Base-by-base conservation (phyloP, 1,140 invertebrate species). In the Brachystomella parvula region DNA sequence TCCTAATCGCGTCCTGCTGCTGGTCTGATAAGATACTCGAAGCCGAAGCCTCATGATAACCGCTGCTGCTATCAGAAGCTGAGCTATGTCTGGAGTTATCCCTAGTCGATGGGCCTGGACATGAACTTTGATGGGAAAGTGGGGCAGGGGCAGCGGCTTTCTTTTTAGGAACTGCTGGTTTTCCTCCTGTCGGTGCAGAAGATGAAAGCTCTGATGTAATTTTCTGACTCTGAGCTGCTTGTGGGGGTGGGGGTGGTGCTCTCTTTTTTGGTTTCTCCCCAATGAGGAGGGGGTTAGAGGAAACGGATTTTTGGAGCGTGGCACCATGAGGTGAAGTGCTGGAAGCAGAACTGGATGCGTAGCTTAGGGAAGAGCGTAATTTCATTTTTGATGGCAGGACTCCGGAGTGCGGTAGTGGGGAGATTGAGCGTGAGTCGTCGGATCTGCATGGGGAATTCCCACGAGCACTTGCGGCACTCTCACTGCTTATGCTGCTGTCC, bases 41-140 rank as follows among this genome's bases (percentile, higher is more conserved):
- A 9, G 58, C 26, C 12, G 60, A 62, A 3, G 60, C 82, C 74
- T 88, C 87, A 75, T 88, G 87, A 75, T 88, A 88, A 1, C 86
- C 87, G 62, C 85, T 87, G 62, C 85, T 87, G 69, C 86, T 88
- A 75, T 88, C 87, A 70, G 49, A 53, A 24, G 49, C 49, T 6
- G 86, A 87, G 76, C 85, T 87, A 72, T 87, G 87, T 62, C 87
- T 79, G 3, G 86, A 88, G 74, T 81, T 83, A 47, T 84, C 83
- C 12, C 66, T 9, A 21, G 60, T 12, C 3, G 21, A 53, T 6
- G 49, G 6, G 49, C 49, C 24, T 6, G 49, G 49, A 44, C 9
- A n/a, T 44, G 39, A 9, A 44, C 39, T 47, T 24, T 35, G n/a
- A 39, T 63, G 19, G 62, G 62, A 3, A 58, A 64, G 12, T 29